Percentiles rank a stretch among this genome's conserved stretches.
phyloP scores from a whole-genome alignment of 2,113 vertebrate genomes.

The Pelodiscus sinensis region DNA sequence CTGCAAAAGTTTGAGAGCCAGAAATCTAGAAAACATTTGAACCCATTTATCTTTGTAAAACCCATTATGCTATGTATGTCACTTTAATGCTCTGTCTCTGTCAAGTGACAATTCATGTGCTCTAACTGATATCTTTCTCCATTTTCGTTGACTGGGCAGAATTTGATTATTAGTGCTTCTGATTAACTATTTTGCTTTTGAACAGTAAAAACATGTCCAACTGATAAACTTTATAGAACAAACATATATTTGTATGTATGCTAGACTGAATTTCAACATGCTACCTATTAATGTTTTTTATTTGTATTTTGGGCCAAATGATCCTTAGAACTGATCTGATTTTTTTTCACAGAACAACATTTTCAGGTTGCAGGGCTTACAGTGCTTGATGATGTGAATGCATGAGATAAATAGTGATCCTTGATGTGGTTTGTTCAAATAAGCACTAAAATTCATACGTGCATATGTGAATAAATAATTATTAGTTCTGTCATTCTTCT shows the following conservation, averaged over 20 bases:
- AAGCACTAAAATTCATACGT: not conserved
- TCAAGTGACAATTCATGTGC: not conserved
- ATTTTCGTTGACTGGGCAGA: rapidly evolving
- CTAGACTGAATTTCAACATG: not conserved
- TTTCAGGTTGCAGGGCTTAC: not conserved
- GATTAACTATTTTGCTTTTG: not conserved
- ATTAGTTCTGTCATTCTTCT: not conserved
- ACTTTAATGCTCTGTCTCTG: not conserved
- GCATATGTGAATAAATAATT: not conserved
- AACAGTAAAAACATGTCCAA: not conserved
- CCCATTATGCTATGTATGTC: rapidly evolving
- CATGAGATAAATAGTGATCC: not conserved
- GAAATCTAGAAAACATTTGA: not conserved
- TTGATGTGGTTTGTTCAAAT: not conserved
- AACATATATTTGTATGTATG: not conserved
- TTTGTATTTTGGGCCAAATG: not conserved
- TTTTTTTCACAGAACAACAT: not conserved
- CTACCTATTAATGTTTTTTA: not conserved
- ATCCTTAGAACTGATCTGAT: not conserved
- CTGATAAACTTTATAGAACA: not conserved
- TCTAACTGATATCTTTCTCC: not conserved
- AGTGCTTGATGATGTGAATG: not conserved
- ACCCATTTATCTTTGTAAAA: not conserved
- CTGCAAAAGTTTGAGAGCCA: no score
- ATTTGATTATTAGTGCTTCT: not conserved